Evolutionary conservation across 2,797 vertebrate species (phyloP).

Genomic region (Pipistrellus kuhlii): DNA sequence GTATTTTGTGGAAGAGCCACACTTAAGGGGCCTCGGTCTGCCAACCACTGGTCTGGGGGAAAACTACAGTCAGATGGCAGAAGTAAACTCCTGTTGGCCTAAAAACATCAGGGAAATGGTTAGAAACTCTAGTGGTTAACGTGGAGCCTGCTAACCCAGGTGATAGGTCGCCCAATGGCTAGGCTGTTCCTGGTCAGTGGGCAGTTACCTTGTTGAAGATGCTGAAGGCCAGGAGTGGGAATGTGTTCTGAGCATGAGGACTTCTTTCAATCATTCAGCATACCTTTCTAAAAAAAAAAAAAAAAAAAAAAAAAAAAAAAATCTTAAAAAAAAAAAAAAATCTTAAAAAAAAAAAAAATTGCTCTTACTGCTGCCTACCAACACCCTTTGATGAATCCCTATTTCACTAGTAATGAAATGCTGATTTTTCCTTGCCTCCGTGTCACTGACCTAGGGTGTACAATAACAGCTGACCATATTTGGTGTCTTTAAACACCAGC

Average conservation of each 20-base stretch:
- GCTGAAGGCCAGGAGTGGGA: background rate
- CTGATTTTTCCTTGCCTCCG: background rate
- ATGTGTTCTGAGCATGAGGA: background rate
- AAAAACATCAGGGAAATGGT: background rate
- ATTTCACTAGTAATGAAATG: background rate
- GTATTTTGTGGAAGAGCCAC: too few relatives aligned
- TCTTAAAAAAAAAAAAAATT: background rate
- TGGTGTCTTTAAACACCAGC: background rate
- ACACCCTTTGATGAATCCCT: background rate
- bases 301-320: too few relatives aligned
- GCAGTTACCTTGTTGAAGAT: background rate
- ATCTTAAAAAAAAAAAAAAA: background rate
- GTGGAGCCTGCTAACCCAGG: background rate
- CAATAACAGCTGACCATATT: background rate
- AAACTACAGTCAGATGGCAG: background rate
- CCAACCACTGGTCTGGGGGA: background rate
- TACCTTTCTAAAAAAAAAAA: background rate
- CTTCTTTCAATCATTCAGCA: background rate
- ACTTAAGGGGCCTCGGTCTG: too few relatives aligned
- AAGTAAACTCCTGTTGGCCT: background rate
- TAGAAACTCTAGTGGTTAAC: background rate
- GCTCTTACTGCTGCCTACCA: background rate
- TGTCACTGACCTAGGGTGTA: background rate
- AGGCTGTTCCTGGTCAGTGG: fast-evolving
- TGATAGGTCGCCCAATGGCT: background rate